Base-by-base conservation (phyloP, 2,888 invertebrate species). In the Strigamia maritima region DNA sequence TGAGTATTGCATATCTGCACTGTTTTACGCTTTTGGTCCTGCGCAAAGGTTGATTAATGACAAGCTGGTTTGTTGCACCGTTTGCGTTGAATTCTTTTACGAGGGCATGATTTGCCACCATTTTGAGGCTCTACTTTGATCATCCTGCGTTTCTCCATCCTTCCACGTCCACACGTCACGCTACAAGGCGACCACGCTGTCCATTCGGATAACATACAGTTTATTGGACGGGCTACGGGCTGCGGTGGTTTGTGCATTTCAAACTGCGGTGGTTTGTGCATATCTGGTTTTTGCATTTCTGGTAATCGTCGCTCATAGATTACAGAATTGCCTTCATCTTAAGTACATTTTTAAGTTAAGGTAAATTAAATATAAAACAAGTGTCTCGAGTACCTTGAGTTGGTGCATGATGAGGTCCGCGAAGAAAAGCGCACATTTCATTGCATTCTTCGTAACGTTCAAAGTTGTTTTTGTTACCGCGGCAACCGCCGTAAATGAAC, bases 401-500 rank as follows among this genome's bases (percentile, higher is more conserved):
- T 14, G 19, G 24, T 10, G 6, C 19, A 54, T 54, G 16, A 22
- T 54, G 16, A 22, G 54, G 54, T 19, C 31, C 31, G 14, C 49
- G 49, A 12, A 77, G 77, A 6, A 78, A 31, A 10, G 49, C 28
- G 38, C 94, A 94, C 14, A 90, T 89, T 26, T 88, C 87, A 80
- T 90, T 89, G 83, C 95, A 95, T 74, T 90, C 89, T 79, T 91
- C 90, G 80, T 90, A 89, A 0, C 90, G 90, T 79, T 90, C 90
- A 86, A 97, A 97, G 85, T 94, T 94, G 86, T 97, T 97, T 65
- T 90, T 89, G 85, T 95, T 97, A 0, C 93, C 94, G 75, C 93
- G 92, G 85, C 98, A 98, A 54, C 96, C 97, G 28, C 92, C 92
- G 87, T 92, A 97, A 79, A 89, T 89, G 86, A 97, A 98, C 6